These are phyloP conservation scores for Heteromurus nitidus DNA, from an alignment of 2,888 invertebrate genomes.

Conservation along the genomic window DNA sequence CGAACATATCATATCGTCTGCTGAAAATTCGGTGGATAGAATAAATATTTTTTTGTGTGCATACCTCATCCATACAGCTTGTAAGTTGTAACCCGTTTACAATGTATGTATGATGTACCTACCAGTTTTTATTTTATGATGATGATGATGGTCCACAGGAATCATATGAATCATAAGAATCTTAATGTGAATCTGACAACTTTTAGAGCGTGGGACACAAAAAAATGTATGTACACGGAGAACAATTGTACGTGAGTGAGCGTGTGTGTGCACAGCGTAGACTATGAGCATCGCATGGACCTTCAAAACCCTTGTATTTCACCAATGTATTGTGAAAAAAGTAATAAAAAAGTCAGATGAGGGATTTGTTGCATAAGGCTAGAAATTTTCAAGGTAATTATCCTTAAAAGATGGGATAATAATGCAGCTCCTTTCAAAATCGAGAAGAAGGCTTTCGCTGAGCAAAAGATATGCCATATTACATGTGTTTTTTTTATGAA, in stretches of 20 bases:
- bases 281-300: constrained; percentile 4
- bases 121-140: constrained; percentile 19
- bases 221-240: not conserved
- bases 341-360: constrained; percentile 44
- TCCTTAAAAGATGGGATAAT: constrained; percentile 67
- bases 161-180: constrained; percentile 49
- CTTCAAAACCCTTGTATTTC: constrained; percentile 6
- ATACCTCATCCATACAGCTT: not conserved
- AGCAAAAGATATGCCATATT: constrained; percentile 19
- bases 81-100: not conserved
- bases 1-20: constrained; percentile 53
- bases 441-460: too few species aligned
- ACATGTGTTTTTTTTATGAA: not conserved
- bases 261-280: not conserved
- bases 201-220: constrained; percentile 63
- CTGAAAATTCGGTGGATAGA: constrained; percentile 36
- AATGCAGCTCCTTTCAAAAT: too few species aligned
- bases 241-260: not conserved
- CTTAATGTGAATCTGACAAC: constrained; percentile 48
- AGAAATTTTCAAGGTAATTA: constrained; percentile 69
- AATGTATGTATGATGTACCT: constrained; percentile 1
- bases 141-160: constrained; percentile 16
- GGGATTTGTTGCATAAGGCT: constrained; percentile 53
- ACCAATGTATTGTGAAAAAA: not conserved
- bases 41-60: not conserved